phyloP scores from a whole-genome alignment of 2,797 vertebrate species.

The Mallotus villosus region DNA sequence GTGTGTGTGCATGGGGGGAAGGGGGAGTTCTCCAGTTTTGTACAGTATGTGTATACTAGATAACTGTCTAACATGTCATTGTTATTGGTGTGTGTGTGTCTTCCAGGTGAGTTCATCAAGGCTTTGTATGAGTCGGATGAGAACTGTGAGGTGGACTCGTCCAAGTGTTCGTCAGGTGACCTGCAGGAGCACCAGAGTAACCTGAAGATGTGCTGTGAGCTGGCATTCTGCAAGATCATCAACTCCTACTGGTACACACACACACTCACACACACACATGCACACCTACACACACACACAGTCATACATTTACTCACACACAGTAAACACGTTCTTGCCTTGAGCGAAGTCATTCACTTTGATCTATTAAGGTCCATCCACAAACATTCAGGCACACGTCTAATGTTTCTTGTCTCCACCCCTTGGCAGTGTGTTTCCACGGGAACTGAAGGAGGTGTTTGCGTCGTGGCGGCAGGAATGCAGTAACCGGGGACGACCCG shows the following conservation, averaged over 20 bases:
- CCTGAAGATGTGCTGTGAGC: conserved; percentile 98
- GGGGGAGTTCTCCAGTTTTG: too few species aligned
- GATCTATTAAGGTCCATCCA: too few species aligned
- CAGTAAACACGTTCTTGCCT: too few species aligned
- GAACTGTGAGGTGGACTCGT: conserved; percentile 96
- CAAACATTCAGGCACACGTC: too few species aligned
- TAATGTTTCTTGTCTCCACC: not conserved
- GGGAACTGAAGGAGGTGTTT: conserved; percentile 97
- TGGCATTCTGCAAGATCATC: conserved; percentile 99
- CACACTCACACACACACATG: conserved; percentile 14
- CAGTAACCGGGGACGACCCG: conserved; percentile 91
- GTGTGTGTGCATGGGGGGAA: not conserved
- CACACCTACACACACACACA: conserved; percentile 32
- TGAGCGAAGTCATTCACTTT: too few species aligned
- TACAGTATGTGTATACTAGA: too few species aligned
- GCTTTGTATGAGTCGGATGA: conserved; percentile 97
- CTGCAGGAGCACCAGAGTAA: conserved; percentile 95
- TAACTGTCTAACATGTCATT: too few species aligned
- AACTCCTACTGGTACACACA: conserved; percentile 88
- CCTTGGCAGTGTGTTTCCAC: conserved; percentile 86
- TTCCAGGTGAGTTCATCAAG: conserved; percentile 95
- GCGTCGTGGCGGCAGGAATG: conserved; percentile 97
- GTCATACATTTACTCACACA: too few species aligned
- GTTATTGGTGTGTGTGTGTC: not conserved
- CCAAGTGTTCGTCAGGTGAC: conserved; percentile 89